Percentiles rank a stretch among this genome's conserved stretches.
Evolutionary conservation across 2,113 vertebrate genomes (phyloP).

Genomic region (Etheostoma cragini): DNA sequence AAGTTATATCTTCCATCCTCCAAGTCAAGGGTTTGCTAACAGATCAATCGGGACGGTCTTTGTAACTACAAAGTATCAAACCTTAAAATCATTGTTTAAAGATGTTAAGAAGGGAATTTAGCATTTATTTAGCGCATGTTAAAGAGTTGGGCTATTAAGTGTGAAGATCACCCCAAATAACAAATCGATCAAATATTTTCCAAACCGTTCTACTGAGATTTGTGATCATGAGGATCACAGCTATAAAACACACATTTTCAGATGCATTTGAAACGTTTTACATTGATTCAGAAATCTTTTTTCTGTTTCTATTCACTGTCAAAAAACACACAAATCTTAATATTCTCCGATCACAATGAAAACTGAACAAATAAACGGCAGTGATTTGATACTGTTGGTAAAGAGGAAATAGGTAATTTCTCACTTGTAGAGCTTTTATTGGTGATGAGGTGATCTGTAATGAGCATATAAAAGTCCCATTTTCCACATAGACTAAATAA

Average conservation of each 20-base stretch:
- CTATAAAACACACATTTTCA: constrained; percentile 3
- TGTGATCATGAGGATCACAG: constrained; percentile 55
- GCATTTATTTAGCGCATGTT: constrained; percentile 43
- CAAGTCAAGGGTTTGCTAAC: constrained; percentile 65
- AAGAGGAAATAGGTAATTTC: constrained; percentile 29
- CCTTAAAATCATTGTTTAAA: constrained; percentile 54
- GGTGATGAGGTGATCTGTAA: constrained; percentile 1
- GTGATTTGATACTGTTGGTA: constrained; percentile 4
- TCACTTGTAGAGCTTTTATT: constrained; percentile 4
- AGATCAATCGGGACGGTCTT: constrained; percentile 65
- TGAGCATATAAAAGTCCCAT: background rate
- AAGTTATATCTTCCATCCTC: constrained; percentile 69
- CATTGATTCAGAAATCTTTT: background rate
- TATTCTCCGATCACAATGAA: background rate
- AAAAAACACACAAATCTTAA: background rate
- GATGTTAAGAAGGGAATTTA: constrained; percentile 73
- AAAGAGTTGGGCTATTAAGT: constrained; percentile 52
- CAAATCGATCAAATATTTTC: constrained; percentile 7
- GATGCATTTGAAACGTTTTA: constrained; percentile 16
- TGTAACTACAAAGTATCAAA: constrained; percentile 55
- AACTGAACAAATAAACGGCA: background rate
- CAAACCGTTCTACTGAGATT: constrained; percentile 43
- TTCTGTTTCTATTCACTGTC: background rate
- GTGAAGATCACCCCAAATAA: constrained; percentile 20
- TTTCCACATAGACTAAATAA: constrained; percentile 3